Base-by-base conservation (phyloP, 2,888 invertebrate species). In the Dasypogon diadema region DNA sequence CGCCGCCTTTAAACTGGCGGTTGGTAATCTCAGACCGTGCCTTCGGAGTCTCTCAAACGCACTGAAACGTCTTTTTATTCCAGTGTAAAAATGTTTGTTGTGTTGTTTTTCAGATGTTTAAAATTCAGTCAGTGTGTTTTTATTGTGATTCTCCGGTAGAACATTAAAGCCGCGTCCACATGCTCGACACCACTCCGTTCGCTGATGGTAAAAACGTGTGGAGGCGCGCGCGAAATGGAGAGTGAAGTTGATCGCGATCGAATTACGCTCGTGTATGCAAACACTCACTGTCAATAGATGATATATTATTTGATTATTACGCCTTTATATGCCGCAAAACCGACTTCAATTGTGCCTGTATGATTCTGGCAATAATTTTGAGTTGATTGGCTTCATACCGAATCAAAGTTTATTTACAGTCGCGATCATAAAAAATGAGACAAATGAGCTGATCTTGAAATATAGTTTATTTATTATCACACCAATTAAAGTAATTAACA, bases 41-140 rank as follows among this genome's bases (percentile, higher is more conserved):
- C 54, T 70, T 51, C 54, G 34, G 70, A 70, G 70, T 54, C 24
- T 51, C 70, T 70, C 54, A 70, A 70, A 70, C 70, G 34, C 70
- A 70, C 51, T 70, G 70, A 70, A 42, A 8, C 54, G 70, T 16
- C 54, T 70, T 70, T 68, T 70, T 70, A 51, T 34, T 30, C 54
- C 70, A 70, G 54, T 18, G 30, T 70, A 70, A 70, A 54, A 30
- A 54, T 70, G 70, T 70, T 70, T 70, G 70, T 70, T 54, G 70
- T 46, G 46, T 46, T 21, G 42, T 48, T 37, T 21, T 51, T 51
- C 21, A 21, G 14, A 16, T 51, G 51, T 51, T 51, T 21, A 1
- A 51, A 51, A 51, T 21, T 51, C 51, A 51, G 16, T 51, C 26
- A 2, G 5, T 1, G 14, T 26, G 56, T 56, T 24, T 56, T 56